Evolutionary conservation across 2,888 invertebrate species (phyloP).

Genomic region (Lasius platythorax): DNA sequence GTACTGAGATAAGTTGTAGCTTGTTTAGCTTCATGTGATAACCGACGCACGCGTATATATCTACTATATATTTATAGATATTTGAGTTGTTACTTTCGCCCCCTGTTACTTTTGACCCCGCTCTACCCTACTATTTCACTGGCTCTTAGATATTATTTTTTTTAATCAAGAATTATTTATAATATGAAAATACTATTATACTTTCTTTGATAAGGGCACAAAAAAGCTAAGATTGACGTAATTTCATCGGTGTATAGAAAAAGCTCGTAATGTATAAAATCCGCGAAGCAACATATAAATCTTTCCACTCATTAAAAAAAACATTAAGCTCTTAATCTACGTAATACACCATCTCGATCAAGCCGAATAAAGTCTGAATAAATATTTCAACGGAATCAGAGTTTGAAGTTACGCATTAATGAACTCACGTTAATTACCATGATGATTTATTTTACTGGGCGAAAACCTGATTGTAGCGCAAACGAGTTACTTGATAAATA

Average conservation of each 20-base stretch:
- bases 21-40: no score
- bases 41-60: no score
- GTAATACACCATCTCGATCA: constrained; percentile 12
- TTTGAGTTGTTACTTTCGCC: no score
- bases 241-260: constrained; percentile 7
- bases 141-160: background rate
- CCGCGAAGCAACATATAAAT: constrained; percentile 7
- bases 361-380: constrained; percentile 13
- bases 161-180: constrained; percentile 15
- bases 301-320: background rate
- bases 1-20: no score
- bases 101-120: no score
- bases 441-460: constrained; percentile 28
- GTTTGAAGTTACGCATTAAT: constrained; percentile 19
- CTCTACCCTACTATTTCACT: background rate
- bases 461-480: background rate
- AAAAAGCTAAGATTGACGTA: constrained; percentile 20
- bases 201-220: constrained; percentile 12
- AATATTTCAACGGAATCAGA: constrained; percentile 25
- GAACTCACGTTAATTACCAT: constrained; percentile 37
- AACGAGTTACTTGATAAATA: constrained; percentile 39
- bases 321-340: constrained; percentile 23
- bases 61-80: no score
- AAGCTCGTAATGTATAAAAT: background rate
- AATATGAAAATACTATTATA: background rate